These are phyloP conservation scores for Drosophila sechellia DNA, from an alignment of 1,140 invertebrate species.

Conservation along the genomic window DNA sequence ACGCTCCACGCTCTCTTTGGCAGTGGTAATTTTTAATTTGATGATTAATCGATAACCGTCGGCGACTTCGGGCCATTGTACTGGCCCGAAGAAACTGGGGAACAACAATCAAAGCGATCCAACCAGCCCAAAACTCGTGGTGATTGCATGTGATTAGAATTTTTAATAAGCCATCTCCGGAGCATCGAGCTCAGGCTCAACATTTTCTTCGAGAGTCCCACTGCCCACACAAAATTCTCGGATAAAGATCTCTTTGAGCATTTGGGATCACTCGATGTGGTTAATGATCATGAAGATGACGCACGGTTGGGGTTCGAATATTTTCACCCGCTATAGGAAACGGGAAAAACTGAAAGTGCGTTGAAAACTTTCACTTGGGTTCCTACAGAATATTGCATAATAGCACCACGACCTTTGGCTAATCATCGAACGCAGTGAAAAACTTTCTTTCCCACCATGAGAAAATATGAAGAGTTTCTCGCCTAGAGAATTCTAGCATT, in stretches of 20 bases:
- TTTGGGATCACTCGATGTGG: conserved; percentile 42
- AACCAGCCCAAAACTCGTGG: conserved; percentile 25
- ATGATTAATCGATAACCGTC: conserved; percentile 79
- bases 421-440: conserved; percentile 27
- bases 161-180: conserved; percentile 72
- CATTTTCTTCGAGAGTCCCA: conserved; percentile 20
- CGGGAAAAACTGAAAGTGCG: conserved; percentile 68
- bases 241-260: conserved; percentile 65
- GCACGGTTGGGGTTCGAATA: conserved; percentile 36
- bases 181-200: conserved; percentile 20
- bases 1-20: conserved; percentile 71
- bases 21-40: conserved; percentile 79
- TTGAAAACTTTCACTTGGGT: conserved; percentile 67
- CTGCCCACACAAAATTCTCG: conserved; percentile 56
- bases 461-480: conserved; percentile 51
- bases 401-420: conserved; percentile 25
- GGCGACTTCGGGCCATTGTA: conserved; percentile 70
- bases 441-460: conserved; percentile 66
- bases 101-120: conserved; percentile 20
- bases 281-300: conserved; percentile 35
- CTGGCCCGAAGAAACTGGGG: conserved; percentile 13
- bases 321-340: conserved; percentile 63
- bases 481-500: conserved; percentile 53
- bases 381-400: conserved; percentile 74
- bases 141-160: conserved; percentile 80